A percentile compares a stretch with the other conserved stretches of the same genome.
phyloP scores from a whole-genome alignment of 2,797 vertebrate genomes.

The Loriculus beryllinus region DNA sequence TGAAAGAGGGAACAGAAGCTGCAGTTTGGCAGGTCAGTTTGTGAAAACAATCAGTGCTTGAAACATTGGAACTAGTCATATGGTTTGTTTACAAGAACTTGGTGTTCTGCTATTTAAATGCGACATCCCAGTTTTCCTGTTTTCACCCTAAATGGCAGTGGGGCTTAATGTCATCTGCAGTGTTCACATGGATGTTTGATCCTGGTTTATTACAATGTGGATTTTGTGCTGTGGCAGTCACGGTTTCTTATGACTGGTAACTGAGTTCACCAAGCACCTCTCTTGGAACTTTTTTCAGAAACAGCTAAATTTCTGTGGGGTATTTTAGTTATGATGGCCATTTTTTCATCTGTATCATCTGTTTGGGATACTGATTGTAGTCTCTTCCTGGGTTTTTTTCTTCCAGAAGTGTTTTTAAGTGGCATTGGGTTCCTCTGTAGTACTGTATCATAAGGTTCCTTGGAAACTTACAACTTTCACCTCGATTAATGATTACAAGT shows the following conservation, averaged over 20 bases:
- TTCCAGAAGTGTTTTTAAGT: not conserved
- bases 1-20: not conserved
- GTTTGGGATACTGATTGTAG: not conserved
- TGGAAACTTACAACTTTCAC: not conserved
- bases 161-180: not conserved
- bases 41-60: slow-evolving; percentile 17
- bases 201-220: not conserved
- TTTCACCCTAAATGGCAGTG: not conserved
- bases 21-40: not conserved
- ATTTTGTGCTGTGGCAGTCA: not conserved
- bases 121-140: slow-evolving; percentile 44
- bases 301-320: not conserved
- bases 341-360: not conserved
- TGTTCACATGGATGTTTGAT: not conserved
- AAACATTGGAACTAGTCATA: not conserved
- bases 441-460: not conserved
- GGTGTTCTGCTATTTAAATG: not conserved
- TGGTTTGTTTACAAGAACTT: slow-evolving; percentile 46
- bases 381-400: not conserved
- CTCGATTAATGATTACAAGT: not conserved
- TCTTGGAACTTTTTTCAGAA: not conserved
- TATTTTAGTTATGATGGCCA: not conserved
- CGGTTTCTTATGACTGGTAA: not conserved
- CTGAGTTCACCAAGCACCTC: not conserved
- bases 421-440: not conserved